These are phyloP conservation scores for Sinocyclocheilus anophthalmus DNA, from an alignment of 2,113 vertebrate genomes.

Conservation along the genomic window DNA sequence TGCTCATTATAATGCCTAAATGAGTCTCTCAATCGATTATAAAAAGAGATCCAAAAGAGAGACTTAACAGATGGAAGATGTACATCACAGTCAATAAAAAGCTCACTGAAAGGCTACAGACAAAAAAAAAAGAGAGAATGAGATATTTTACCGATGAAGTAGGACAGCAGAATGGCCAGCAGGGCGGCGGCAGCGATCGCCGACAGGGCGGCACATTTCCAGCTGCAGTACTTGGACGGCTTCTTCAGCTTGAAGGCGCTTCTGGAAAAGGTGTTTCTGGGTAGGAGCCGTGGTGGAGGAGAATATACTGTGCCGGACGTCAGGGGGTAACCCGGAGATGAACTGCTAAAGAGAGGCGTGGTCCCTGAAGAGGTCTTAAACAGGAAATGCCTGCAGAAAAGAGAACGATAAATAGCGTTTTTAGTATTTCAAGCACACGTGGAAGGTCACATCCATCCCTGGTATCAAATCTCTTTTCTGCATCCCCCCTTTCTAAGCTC, in stretches of 20 bases:
- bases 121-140: neutral
- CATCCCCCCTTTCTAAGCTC: too few relatives aligned
- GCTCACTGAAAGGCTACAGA: neutral
- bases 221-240: conserved; percentile 98
- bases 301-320: conserved; percentile 98
- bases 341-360: conserved; percentile 97
- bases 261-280: conserved; percentile 97
- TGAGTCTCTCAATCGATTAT: neutral
- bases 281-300: conserved; percentile 93
- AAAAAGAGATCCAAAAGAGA: neutral
- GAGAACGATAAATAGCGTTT: neutral
- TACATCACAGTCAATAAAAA: neutral
- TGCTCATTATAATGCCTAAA: neutral
- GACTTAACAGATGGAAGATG: neutral
- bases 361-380: conserved; percentile 99
- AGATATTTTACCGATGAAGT: conserved; percentile 92
- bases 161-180: conserved; percentile 92
- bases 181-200: conserved; percentile 92
- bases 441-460: conserved; percentile 42
- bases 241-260: conserved; percentile 99
- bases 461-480: conserved; percentile 27
- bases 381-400: conserved; percentile 90
- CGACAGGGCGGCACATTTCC: conserved; percentile 96
- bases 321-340: conserved; percentile 94
- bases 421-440: conserved; percentile 35